Evolutionary conservation across 2,113 vertebrate genomes (phyloP), one percentile per base, ranked within the genome.

Genomic region (Pluvialis apricaria): DNA sequence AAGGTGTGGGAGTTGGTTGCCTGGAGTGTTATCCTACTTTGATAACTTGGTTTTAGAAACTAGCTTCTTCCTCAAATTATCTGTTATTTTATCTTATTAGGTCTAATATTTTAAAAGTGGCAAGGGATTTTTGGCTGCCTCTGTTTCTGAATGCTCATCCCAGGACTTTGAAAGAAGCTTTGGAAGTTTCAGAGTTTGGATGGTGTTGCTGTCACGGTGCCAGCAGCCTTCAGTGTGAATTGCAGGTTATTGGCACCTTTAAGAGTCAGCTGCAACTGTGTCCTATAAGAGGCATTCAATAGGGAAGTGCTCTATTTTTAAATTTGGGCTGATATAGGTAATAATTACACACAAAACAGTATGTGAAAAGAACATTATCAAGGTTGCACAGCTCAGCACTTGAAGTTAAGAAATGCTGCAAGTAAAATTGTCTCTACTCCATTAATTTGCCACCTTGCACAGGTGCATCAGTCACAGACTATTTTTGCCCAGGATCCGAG

Each of bases 321-420:
- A 93, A 82, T 96, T 95, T 96, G 75, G 75, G 79, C 66, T 96
- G 92, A 90, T 91, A 96, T 29, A 96, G 85, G 90, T 95, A 93
- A 96, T 93, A 95, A 96, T 96, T 92, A 82, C 92, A 88, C 55
- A 81, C 82, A 83, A 96, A 97, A 94, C 82, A 88, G 75, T 72
- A 93, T 77, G 87, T 90, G 93, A 82, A 86, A 95, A 95, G 92
- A 95, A 81, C 96, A 70, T 95, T 96, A 94, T 85, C 94, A 97
- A 97, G 93, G 94, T 93, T 97, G 96, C 92, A 82, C 58, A 92
- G 90, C 96, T 96, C 96, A 97, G 96, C 96, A 93, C 82, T 93
- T 91, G 82, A 85, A 91, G 82, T n/a, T 93, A 79, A 91, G 75
- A 90, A 93, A 79, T n/a, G 44, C 84, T 94, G 82, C 73, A 88